A percentile compares a stretch with the other conserved stretches of the same genome.
Evolutionary conservation across 37 sponge, comb jelly and placozoan genomes (phyloP).

Genomic region (Dysidea cf. avara): DNA sequence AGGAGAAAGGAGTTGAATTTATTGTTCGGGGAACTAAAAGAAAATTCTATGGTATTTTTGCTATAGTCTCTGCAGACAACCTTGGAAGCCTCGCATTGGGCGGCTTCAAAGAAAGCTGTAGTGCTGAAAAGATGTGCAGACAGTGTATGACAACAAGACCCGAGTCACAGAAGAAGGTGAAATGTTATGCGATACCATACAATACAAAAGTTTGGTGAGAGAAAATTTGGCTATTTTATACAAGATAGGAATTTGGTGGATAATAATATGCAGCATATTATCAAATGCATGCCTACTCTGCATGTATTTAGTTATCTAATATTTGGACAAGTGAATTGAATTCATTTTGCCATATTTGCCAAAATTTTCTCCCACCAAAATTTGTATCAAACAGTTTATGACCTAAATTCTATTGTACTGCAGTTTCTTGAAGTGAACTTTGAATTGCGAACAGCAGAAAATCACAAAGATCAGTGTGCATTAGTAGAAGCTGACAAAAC

Average conservation of each 20-base stretch:
- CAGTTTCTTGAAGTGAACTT: not conserved
- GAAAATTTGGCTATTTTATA: too few species aligned
- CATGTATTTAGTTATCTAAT: not conserved
- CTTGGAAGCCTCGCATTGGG: slow-evolving; percentile 35
- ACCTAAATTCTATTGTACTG: too few species aligned
- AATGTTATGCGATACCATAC: too few species aligned
- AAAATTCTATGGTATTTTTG: slow-evolving; percentile 24
- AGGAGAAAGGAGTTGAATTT: slow-evolving; percentile 20
- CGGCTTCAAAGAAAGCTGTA: slow-evolving; percentile 50
- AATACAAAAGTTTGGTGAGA: too few species aligned
- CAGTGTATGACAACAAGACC: slow-evolving; percentile 49
- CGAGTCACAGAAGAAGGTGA: not conserved
- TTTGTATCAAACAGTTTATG: too few species aligned
- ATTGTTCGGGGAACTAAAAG: not conserved
- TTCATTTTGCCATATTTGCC: too few species aligned
- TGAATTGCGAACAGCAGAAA: not conserved
- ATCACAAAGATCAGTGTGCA: slow-evolving; percentile 24
- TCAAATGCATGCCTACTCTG: not conserved
- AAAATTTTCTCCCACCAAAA: too few species aligned
- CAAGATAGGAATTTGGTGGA: too few species aligned
- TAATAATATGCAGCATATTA: not conserved
- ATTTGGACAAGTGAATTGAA: not conserved
- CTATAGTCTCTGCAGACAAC: slow-evolving; percentile 46
- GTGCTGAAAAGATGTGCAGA: slow-evolving; percentile 28
- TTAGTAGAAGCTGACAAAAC: not conserved